phyloP scores from a whole-genome alignment of 1,140 invertebrate genomes.

The Tetramorium parvispinum region DNA sequence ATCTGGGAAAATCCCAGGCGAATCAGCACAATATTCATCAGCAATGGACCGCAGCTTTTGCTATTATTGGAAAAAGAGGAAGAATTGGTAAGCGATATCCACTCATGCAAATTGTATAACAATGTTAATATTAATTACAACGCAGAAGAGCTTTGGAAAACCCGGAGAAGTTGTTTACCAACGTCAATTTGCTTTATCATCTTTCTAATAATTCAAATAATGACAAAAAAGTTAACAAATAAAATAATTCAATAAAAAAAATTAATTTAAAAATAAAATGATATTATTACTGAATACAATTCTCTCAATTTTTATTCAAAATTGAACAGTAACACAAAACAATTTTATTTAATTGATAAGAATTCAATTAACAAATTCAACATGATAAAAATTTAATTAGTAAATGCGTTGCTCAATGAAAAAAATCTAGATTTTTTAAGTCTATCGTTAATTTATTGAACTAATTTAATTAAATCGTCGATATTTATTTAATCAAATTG shows the following conservation, averaged over 20 bases:
- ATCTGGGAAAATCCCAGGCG: constrained; percentile 37
- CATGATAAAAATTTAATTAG: constrained; percentile 28
- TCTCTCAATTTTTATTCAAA: background rate
- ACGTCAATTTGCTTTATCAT: background rate
- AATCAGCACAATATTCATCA: background rate
- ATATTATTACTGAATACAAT: background rate
- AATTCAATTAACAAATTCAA: background rate
- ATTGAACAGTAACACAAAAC: background rate
- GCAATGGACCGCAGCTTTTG: background rate
- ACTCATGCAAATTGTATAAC: background rate
- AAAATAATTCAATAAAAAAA: constrained; percentile 10
- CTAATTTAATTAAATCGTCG: background rate
- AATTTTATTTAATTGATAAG: background rate
- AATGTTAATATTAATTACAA: constrained; percentile 5
- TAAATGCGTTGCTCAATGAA: background rate
- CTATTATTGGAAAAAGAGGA: background rate
- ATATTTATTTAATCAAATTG: background rate
- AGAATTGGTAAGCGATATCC: background rate
- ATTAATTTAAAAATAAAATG: background rate
- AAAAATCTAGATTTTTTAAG: background rate
- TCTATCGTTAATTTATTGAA: background rate
- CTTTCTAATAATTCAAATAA: background rate
- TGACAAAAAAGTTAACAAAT: background rate
- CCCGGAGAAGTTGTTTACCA: background rate
- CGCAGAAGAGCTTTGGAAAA: constrained; percentile 13